phyloP scores from a whole-genome alignment of 23 tunicate species.

The Pegea sp. region DNA sequence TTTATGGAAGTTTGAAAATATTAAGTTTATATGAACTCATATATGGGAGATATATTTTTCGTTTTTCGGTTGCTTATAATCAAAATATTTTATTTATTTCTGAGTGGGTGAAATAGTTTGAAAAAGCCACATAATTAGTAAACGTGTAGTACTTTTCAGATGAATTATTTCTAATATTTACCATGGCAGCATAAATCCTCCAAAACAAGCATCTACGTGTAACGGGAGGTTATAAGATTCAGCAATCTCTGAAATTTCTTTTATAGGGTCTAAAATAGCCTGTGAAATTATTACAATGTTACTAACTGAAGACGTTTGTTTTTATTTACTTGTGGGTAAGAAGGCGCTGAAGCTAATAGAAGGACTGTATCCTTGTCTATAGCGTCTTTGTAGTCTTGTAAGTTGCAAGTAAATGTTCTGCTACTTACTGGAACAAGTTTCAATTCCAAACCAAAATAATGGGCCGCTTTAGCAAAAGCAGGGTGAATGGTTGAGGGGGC shows the following conservation, averaged over 20 bases:
- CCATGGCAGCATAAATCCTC: slow-evolving; percentile 91
- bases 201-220: slow-evolving; percentile 91
- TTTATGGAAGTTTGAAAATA: too few relatives aligned
- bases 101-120: too few relatives aligned
- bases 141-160: too few relatives aligned
- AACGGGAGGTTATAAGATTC: slow-evolving; percentile 25
- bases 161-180: too few relatives aligned
- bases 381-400: slow-evolving; percentile 20
- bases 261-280: slow-evolving; percentile 77
- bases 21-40: too few relatives aligned
- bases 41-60: too few relatives aligned
- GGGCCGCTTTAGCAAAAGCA: slow-evolving; percentile 87
- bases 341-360: slow-evolving; percentile 72
- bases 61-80: too few relatives aligned
- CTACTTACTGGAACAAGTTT: slow-evolving; percentile 52
- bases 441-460: slow-evolving; percentile 46
- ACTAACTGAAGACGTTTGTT: not conserved
- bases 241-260: slow-evolving; percentile 42
- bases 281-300: too few relatives aligned
- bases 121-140: too few relatives aligned
- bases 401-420: slow-evolving; percentile 19
- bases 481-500: slow-evolving; percentile 80
- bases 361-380: slow-evolving; percentile 64
- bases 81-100: too few relatives aligned
- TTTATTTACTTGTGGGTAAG: slow-evolving; percentile 57